Evolutionary conservation across 2,797 vertebrate genomes (phyloP).

Genomic region (Picus viridis): DNA sequence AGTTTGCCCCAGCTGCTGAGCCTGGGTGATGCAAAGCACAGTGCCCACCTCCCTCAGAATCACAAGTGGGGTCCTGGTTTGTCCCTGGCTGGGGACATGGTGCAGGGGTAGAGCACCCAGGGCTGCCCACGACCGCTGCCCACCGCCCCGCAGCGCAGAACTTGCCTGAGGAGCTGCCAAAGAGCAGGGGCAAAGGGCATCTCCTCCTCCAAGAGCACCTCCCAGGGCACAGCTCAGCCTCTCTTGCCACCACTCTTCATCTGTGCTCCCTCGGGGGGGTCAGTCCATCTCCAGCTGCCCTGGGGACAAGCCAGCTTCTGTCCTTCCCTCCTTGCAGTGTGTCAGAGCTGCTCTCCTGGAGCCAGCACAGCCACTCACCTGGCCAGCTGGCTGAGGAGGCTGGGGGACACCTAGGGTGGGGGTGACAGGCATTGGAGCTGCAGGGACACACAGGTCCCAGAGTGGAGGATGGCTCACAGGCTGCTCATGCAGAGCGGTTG

Average conservation of each 20-base stretch:
- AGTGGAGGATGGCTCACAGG: neutral
- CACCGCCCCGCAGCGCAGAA: neutral
- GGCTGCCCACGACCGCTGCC: neutral
- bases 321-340: neutral
- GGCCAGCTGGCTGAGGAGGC: neutral
- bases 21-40: neutral
- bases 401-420: neutral
- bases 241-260: neutral
- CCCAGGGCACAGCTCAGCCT: neutral
- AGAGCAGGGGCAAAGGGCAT: neutral
- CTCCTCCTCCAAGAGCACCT: neutral
- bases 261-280: neutral
- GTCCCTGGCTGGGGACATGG: neutral
- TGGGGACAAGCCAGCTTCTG: rapidly evolving
- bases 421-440: neutral
- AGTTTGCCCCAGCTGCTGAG: neutral
- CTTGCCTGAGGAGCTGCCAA: neutral
- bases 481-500: rapidly evolving
- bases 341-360: neutral
- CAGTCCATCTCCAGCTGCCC: neutral
- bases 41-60: neutral
- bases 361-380: neutral
- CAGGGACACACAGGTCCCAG: neutral
- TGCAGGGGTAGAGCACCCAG: neutral
- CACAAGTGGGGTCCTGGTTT: rapidly evolving